Percentiles rank a stretch among this genome's conserved stretches.
phyloP scores from a whole-genome alignment of 2,888 invertebrate species.

The Boloria selene region DNA sequence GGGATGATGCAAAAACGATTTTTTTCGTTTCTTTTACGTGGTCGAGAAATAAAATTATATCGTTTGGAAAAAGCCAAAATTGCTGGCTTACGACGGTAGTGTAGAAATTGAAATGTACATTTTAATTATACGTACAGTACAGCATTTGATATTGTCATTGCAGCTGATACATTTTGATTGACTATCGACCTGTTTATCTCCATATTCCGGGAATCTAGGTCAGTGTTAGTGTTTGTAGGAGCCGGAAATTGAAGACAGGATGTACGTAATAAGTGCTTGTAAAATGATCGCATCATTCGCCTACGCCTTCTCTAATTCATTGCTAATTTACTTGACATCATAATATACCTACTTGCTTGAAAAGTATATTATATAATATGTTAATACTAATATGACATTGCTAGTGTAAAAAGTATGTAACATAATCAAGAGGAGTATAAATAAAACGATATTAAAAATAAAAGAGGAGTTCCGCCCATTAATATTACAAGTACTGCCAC shows the following conservation, averaged over 20 bases:
- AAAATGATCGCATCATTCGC: slow-evolving; percentile 46
- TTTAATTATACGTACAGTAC: neutral
- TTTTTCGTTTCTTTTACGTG: slow-evolving; percentile 73
- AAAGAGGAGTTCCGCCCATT: slow-evolving; percentile 48
- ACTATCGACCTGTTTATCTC: slow-evolving; percentile 63
- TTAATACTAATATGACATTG: neutral
- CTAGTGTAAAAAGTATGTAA: neutral
- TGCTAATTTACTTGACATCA: slow-evolving; percentile 28
- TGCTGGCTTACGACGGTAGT: slow-evolving; percentile 59
- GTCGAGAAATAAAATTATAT: slow-evolving; percentile 75
- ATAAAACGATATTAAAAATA: slow-evolving; percentile 36
- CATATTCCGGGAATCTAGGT: slow-evolving; percentile 64
- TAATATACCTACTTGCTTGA: neutral
- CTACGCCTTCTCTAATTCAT: slow-evolving; percentile 39
- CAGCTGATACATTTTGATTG: slow-evolving; percentile 56
- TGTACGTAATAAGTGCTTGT: slow-evolving; percentile 61
- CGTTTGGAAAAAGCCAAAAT: slow-evolving; percentile 67
- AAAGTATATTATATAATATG: neutral
- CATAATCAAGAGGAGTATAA: slow-evolving; percentile 22
- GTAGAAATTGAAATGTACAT: slow-evolving; percentile 39
- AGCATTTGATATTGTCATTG: neutral
- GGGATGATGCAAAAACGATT: slow-evolving; percentile 68
- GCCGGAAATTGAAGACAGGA: slow-evolving; percentile 62
- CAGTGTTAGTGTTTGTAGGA: slow-evolving; percentile 62
- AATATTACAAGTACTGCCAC: slow-evolving; percentile 48